Percentiles rank a stretch among this genome's conserved stretches.
phyloP scores from a whole-genome alignment of 2,888 invertebrate species.

The Nomada goodeniana region DNA sequence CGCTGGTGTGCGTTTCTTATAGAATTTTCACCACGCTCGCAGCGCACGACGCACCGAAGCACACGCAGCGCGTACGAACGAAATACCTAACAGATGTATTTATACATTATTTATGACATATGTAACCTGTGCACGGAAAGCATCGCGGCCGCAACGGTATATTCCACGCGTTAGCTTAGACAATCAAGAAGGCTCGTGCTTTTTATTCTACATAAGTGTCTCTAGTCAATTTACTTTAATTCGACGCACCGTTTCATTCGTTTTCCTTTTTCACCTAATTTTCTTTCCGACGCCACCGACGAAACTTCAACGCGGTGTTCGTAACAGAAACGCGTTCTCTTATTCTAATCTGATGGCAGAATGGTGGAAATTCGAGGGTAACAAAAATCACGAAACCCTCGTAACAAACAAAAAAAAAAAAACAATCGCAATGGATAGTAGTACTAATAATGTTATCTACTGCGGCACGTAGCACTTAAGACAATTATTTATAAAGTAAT shows the following conservation, averaged over 20 bases:
- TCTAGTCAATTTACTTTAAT: constrained; percentile 68
- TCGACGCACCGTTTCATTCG: constrained; percentile 26
- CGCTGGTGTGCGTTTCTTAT: neutral
- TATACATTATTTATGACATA: constrained; percentile 60
- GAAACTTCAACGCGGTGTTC: neutral
- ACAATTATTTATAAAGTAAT: constrained; percentile 50
- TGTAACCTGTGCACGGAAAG: constrained; percentile 26
- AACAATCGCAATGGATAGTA: neutral
- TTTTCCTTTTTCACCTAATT: neutral
- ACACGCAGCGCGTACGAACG: constrained; percentile 61
- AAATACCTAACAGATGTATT: constrained; percentile 46
- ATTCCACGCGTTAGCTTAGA: constrained; percentile 66
- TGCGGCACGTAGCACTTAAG: constrained; percentile 50
- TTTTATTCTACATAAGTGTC: constrained; percentile 69
- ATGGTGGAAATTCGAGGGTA: neutral
- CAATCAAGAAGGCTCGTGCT: constrained; percentile 78
- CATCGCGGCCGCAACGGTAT: constrained; percentile 35
- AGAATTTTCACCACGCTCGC: constrained; percentile 26
- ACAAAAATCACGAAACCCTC: neutral
- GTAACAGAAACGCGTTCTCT: neutral
- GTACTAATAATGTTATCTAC: constrained; percentile 27
- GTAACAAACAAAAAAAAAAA: neutral
- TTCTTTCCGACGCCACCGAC: neutral
- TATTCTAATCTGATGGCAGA: neutral
- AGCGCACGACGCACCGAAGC: constrained; percentile 62